Evolutionary conservation across 64 coral and sea anemone genomes (phyloP), one percentile per base, ranked within the genome.

Genomic region (Acropora tenuis): DNA sequence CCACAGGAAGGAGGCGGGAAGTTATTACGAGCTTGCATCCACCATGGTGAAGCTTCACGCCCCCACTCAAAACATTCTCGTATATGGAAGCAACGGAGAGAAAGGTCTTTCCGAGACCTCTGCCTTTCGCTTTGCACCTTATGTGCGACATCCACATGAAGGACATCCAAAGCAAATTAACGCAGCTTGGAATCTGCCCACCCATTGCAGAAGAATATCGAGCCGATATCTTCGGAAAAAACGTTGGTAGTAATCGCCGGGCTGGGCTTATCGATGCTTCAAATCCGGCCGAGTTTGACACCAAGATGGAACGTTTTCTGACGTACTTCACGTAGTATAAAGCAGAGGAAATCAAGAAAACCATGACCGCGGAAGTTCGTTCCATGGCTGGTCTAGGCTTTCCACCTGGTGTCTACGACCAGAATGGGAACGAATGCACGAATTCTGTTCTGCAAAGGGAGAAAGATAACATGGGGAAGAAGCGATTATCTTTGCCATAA

Each of bases 61-160:
- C 1, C 52, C 69, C 19, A 88, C 71, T 15, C 94, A 91, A 65
- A 91, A 76, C 47, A 58, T 71, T 46, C 89, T 95, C 11, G 89
- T 76, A 7, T 95, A 91, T 88, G 83, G 84, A 48, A 95, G 78
- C 3, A 78, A 91, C 40, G 89, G 94, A 2, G 78, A 92, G 76
- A 91, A 91, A 61, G 89, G 69, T 58, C 73, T 87, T 13, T 43
- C 69, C 17, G 83, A 95, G 89, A 50, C 87, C 73, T 76, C 40
- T 94, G 11, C 82, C 88, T 5, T 82, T 80, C 65, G 74, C 86
- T 30, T 41, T 88, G 48, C 94, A 96, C 50, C 77, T 92, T 3
- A 52, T 91, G 82, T 92, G 94, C 57, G 80, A 96, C 79, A 83
- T 95, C 17, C 94, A 95, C 58, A 91, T 96, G 66, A 88, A 84